phyloP scores from a whole-genome alignment of 2,113 vertebrate genomes.

The Sinocyclocheilus anshuiensis region DNA sequence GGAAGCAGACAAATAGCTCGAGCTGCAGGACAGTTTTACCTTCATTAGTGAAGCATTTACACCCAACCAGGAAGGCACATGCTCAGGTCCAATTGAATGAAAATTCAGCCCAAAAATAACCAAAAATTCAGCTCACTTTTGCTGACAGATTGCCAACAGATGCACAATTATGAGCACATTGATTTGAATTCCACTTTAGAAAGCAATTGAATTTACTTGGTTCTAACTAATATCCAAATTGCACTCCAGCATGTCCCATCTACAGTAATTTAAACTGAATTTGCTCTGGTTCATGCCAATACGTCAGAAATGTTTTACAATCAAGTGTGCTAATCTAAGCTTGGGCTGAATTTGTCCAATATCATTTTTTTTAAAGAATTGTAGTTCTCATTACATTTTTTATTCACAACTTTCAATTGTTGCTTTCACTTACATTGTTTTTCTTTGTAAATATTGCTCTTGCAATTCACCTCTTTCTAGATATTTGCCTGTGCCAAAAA shows the following conservation, averaged over 20 bases:
- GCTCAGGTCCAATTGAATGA: constrained; percentile 26
- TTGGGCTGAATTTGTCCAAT: not conserved
- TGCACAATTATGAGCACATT: not conserved
- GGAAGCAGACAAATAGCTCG: constrained; percentile 13
- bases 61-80: constrained; percentile 25
- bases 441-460: too few species aligned
- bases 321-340: not conserved
- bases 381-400: too few species aligned
- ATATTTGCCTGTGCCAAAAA: too few species aligned
- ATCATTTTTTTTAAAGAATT: too few species aligned
- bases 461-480: too few species aligned
- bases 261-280: not conserved
- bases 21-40: constrained; percentile 9
- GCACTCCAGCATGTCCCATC: not conserved
- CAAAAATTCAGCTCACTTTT: not conserved
- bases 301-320: not conserved
- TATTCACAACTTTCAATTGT: too few species aligned
- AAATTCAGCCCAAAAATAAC: constrained; percentile 15
- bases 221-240: not conserved
- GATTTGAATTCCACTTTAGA: not conserved
- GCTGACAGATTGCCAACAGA: not conserved
- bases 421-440: too few species aligned
- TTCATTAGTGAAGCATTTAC: constrained; percentile 13
- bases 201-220: constrained; percentile 5
- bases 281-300: not conserved